Evolutionary conservation across 1,140 invertebrate genomes (phyloP).

Genomic region (Armadillidium nasatum): DNA sequence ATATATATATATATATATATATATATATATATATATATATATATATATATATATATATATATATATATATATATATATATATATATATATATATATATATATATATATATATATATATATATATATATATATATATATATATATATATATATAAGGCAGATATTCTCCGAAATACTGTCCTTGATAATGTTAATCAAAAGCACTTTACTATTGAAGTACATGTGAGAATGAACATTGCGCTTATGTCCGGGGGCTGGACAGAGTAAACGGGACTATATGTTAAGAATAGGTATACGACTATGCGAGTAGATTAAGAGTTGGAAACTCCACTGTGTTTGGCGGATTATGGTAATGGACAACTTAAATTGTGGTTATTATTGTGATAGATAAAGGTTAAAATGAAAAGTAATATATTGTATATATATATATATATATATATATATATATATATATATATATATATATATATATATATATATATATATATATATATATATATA

Average conservation of each 20-base stretch:
- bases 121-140: neutral
- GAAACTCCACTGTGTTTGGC: no score
- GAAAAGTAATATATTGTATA: neutral
- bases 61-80: constrained; percentile 8
- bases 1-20: constrained; percentile 2
- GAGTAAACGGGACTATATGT: no score
- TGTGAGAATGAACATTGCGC: no score
- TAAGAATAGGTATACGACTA: no score
- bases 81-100: neutral
- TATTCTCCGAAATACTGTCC: no score
- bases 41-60: neutral
- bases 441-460: constrained; percentile 11
- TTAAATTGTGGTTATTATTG: no score
- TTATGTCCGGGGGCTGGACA: no score
- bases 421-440: constrained; percentile 9
- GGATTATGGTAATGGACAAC: no score
- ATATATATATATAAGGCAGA: neutral
- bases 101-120: neutral
- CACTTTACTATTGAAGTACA: no score
- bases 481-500: neutral
- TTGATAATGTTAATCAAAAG: no score
- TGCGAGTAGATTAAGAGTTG: no score
- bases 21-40: neutral
- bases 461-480: constrained; percentile 11
- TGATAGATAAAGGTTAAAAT: no score